Evolutionary conservation across 2,113 vertebrate genomes (phyloP).

Genomic region (Stegastes partitus): DNA sequence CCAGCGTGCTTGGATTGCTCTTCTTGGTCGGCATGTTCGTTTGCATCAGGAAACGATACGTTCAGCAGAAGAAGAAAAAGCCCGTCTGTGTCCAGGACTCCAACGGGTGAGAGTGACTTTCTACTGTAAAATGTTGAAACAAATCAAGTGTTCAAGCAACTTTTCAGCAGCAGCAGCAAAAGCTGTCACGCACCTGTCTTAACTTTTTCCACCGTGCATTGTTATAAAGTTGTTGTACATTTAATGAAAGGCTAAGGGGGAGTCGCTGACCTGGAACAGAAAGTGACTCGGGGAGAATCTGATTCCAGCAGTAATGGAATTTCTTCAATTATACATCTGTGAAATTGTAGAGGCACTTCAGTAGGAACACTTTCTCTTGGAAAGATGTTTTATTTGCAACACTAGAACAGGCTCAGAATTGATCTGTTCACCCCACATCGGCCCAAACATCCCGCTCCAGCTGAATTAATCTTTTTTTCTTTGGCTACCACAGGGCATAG

Average conservation of each 20-base stretch:
- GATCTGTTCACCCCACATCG: background rate
- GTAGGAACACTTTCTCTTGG: background rate
- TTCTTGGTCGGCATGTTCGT: conserved; percentile 78
- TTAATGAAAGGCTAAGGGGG: background rate
- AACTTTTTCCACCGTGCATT: background rate
- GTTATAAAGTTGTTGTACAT: background rate
- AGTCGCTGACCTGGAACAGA: background rate
- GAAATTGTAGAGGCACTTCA: conserved; percentile 4
- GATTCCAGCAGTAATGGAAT: no score
- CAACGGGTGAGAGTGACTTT: conserved; percentile 78
- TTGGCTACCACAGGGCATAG: background rate
- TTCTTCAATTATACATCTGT: conserved; percentile 2
- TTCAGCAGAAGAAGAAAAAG: conserved; percentile 86
- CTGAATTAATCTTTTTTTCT: background rate
- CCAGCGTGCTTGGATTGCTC: conserved; percentile 76
- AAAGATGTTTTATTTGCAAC: background rate
- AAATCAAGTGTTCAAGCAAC: background rate
- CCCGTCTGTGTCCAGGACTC: conserved; percentile 91
- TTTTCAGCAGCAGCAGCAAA: background rate
- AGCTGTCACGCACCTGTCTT: no score
- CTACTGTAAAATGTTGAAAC: background rate
- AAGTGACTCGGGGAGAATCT: background rate
- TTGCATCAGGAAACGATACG: conserved; percentile 83
- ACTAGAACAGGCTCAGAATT: background rate
- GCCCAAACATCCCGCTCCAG: no score